Base-by-base conservation (phyloP, 2,113 vertebrate species). In the Pluvianellus socialis region DNA sequence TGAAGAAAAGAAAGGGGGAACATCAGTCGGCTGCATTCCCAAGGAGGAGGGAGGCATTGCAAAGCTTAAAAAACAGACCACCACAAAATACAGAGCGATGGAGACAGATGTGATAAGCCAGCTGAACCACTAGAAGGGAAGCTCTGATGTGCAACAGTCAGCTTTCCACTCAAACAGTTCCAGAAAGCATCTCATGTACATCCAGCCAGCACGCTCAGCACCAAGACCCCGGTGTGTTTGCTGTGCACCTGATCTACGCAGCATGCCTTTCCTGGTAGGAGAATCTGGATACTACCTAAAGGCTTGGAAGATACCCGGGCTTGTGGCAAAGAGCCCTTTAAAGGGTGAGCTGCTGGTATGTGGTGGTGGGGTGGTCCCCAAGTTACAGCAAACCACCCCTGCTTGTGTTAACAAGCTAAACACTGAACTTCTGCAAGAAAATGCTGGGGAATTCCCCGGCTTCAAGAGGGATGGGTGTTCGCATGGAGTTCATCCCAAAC, bases 1-100 rank as follows among this genome's bases (percentile, higher is more conserved):
- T 30, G 47, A 93, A 84, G 86, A 90, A 77, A 84, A 90, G 90
- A 95, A 88, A 94, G 76, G 76, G 76, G 44, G 49, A 92, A 82
- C 42, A 95, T 87, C 84, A 73, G 80, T 80, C 24, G 0, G 73
- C 66, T 53, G 73, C 58, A 49, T 89, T 96, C 68, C 77, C 80
- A 84, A 81, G 61, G 76, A 93, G 55, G 35, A 85, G 73, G 81
- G 58, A 89, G 26, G 66, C 74, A 90, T 7, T 38, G 14, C 68
- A 72, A 86, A 80, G 52, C 56, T 82, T 85, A 74, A 85, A 61
- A 94, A 63, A 26, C 35, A 93, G 72, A 95, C 53, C 52, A 73
- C 55, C 65, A 61, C 91, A 91, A 90, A 92, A 90, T 24, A 65
- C 10, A 38, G 67, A 15, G 40, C 8, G 27, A 44, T 79, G 35